phyloP scores from a whole-genome alignment of 1,140 invertebrate species.

The Leguminivora glycinivorella region DNA sequence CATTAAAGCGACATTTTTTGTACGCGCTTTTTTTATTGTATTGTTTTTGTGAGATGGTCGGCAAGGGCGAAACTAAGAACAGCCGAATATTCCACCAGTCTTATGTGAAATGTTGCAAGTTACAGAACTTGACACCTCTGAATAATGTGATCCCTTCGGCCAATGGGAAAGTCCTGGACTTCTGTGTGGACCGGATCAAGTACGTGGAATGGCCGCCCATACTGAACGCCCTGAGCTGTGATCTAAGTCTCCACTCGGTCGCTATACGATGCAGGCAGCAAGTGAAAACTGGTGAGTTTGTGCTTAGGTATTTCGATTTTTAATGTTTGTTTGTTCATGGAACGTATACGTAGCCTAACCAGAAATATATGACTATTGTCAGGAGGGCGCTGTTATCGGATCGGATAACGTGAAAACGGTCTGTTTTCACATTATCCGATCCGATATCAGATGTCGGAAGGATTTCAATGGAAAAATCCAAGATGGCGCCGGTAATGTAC shows the following conservation, averaged over 20 bases:
- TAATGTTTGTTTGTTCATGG: not conserved
- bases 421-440: no score
- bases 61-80: constrained; percentile 65
- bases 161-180: constrained; percentile 79
- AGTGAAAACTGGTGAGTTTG: constrained; percentile 66
- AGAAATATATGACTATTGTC: no score
- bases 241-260: constrained; percentile 81
- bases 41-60: constrained; percentile 60
- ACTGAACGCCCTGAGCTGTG: constrained; percentile 82
- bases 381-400: no score
- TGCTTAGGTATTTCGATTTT: not conserved
- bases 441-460: no score
- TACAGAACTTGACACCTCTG: constrained; percentile 71
- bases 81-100: constrained; percentile 75
- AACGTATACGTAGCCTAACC: no score
- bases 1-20: constrained; percentile 35
- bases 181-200: constrained; percentile 84
- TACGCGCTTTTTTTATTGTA: constrained; percentile 39
- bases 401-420: no score
- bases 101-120: constrained; percentile 75
- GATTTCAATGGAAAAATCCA: no score
- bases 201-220: constrained; percentile 85
- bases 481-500: no score
- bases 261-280: constrained; percentile 76
- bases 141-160: constrained; percentile 62